phyloP scores from a whole-genome alignment of 2,888 invertebrate species.

The Himalopsyche anomala region DNA sequence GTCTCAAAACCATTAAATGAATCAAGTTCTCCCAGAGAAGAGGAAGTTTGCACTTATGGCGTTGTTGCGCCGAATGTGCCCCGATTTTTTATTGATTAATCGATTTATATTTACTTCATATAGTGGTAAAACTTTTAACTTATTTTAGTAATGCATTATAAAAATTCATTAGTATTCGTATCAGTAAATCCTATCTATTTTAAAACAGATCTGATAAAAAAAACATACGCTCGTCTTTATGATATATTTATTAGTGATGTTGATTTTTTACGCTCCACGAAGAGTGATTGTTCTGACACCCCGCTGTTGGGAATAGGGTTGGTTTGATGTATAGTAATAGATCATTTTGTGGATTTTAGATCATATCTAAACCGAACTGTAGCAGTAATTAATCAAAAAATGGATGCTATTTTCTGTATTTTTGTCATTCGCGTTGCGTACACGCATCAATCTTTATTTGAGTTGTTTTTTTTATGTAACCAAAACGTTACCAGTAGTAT shows the following conservation, averaged over 20 bases:
- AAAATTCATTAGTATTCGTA: too few relatives aligned
- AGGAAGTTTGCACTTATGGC: too few relatives aligned
- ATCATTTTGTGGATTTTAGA: constrained; percentile 51
- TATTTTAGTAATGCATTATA: too few relatives aligned
- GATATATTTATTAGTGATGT: constrained; percentile 26
- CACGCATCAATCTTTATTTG: constrained; percentile 50
- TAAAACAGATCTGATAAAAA: too few relatives aligned
- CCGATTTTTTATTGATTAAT: too few relatives aligned
- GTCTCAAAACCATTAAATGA: too few relatives aligned
- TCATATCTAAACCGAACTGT: constrained; percentile 34
- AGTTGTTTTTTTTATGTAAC: neutral
- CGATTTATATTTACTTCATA: too few relatives aligned
- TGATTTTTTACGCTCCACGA: constrained; percentile 13
- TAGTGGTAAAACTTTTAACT: too few relatives aligned
- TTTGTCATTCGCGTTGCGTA: neutral
- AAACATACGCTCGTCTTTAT: neutral
- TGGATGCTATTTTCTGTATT: constrained; percentile 38
- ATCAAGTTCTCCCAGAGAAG: too few relatives aligned
- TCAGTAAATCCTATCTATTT: too few relatives aligned
- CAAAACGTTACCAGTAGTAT: neutral
- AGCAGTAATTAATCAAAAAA: constrained; percentile 51
- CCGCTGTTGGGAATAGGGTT: constrained; percentile 42
- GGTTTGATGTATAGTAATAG: constrained; percentile 47
- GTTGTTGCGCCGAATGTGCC: too few relatives aligned
- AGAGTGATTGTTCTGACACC: constrained; percentile 20